Evolutionary conservation across 1,140 invertebrate genomes (phyloP).

Genomic region (Solenopsis fugax): DNA sequence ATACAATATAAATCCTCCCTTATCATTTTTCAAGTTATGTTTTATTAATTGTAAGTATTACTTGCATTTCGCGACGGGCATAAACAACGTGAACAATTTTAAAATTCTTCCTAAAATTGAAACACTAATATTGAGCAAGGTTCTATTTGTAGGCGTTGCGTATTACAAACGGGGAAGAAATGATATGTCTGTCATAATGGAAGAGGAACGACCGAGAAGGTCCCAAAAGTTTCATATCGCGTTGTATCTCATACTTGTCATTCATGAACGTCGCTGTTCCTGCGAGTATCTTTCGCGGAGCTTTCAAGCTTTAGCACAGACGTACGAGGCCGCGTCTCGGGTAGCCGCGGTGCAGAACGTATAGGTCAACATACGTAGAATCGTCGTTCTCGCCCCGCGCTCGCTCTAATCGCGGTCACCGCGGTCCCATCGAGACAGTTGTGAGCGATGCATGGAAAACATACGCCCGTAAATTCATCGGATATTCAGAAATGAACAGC

Average conservation of each 20-base stretch:
- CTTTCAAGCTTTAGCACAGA: not conserved
- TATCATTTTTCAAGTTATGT: not conserved
- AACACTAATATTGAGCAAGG: not conserved
- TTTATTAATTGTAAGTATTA: not conserved
- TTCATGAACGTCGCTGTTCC: not conserved
- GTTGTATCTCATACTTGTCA: not conserved
- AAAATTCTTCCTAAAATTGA: not conserved
- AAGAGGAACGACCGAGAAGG: no score
- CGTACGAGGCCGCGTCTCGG: slow-evolving; percentile 36
- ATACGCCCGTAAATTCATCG: slow-evolving; percentile 33
- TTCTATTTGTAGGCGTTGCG: not conserved
- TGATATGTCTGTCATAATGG: not conserved
- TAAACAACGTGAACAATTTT: not conserved
- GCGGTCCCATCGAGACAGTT: slow-evolving; percentile 46
- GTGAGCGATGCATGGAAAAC: slow-evolving; percentile 54
- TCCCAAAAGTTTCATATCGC: not conserved
- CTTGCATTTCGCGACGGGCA: not conserved
- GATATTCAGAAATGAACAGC: slow-evolving; percentile 63
- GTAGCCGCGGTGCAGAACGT: not conserved
- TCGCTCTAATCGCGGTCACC: slow-evolving; percentile 18
- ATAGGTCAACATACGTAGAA: slow-evolving; percentile 9
- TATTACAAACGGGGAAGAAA: not conserved
- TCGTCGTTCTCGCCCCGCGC: not conserved
- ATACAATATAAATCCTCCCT: not conserved
- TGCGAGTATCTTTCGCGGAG: not conserved